phyloP scores from a whole-genome alignment of 1,140 invertebrate genomes.

The Cephus cinctus region DNA sequence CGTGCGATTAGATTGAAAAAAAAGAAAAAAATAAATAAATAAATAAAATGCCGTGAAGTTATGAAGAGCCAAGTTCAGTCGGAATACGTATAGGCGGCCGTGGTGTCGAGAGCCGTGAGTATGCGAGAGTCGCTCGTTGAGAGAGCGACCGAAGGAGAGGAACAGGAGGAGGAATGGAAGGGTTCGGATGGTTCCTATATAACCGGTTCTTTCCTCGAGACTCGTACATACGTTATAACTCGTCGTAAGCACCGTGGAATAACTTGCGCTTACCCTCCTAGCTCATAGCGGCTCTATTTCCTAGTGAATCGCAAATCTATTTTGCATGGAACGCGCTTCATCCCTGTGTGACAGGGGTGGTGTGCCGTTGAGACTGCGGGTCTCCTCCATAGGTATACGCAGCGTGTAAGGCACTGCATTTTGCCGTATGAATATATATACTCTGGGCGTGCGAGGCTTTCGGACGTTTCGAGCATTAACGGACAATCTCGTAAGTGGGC shows the following conservation, averaged over 20 bases:
- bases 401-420: too few relatives aligned
- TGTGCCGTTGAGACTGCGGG: neutral
- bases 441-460: neutral
- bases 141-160: conserved; percentile 28
- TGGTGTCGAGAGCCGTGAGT: conserved; percentile 30
- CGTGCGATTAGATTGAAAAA: too few relatives aligned
- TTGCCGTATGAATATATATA: neutral
- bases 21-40: too few relatives aligned
- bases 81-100: too few relatives aligned
- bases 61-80: too few relatives aligned
- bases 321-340: neutral
- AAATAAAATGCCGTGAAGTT: too few relatives aligned
- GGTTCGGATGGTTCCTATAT: conserved; percentile 41
- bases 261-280: neutral
- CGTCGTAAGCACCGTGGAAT: too few relatives aligned
- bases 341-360: neutral
- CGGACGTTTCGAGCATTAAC: conserved; percentile 51
- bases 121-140: conserved; percentile 26
- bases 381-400: too few relatives aligned
- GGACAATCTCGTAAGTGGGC: conserved; percentile 55
- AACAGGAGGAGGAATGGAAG: too few relatives aligned
- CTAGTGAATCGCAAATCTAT: neutral
- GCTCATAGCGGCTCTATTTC: neutral
- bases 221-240: neutral
- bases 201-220: conserved; percentile 45